These are phyloP conservation scores for Scelioninae gen. 2 DNA, from an alignment of 2,888 invertebrate genomes.

Conservation along the genomic window DNA sequence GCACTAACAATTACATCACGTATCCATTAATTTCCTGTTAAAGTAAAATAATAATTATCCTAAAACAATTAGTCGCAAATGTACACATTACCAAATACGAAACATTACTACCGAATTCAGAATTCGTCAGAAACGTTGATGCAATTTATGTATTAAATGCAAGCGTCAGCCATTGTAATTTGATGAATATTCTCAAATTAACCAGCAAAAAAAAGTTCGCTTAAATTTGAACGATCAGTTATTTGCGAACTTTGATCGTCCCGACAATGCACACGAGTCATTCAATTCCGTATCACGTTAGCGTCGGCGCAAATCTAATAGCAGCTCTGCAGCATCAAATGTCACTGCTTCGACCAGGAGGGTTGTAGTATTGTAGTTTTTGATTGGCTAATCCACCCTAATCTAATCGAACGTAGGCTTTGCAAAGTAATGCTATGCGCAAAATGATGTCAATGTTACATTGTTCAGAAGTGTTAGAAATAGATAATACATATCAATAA, in stretches of 20 bases:
- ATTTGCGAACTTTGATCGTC: conserved; percentile 59
- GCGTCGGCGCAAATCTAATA: conserved; percentile 74
- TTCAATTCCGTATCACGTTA: conserved; percentile 74
- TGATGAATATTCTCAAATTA: conserved; percentile 36
- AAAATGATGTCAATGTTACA: conserved; percentile 57
- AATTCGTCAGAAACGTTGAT: too few species aligned
- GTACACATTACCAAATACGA: too few species aligned
- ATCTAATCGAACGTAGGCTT: conserved; percentile 72
- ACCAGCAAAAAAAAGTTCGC: conserved; percentile 38
- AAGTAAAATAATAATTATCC: too few species aligned
- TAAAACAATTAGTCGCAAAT: too few species aligned
- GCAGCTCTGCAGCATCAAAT: conserved; percentile 73
- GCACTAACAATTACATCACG: too few species aligned
- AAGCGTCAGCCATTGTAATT: too few species aligned
- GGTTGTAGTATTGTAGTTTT: conserved; percentile 73
- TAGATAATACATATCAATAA: conserved; percentile 14
- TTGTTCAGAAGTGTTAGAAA: conserved; percentile 56
- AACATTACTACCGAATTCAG: too few species aligned
- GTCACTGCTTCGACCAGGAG: conserved; percentile 70
- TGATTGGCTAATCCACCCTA: conserved; percentile 75
- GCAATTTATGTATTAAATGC: too few species aligned
- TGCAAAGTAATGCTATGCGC: conserved; percentile 57
- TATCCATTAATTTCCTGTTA: too few species aligned
- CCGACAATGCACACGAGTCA: conserved; percentile 66
- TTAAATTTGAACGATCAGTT: conserved; percentile 53